Percentiles rank a stretch among this genome's conserved stretches.
Conservation (phyloP, 2,888 invertebrate species). For the Drosophila subsilvestris region DNA sequence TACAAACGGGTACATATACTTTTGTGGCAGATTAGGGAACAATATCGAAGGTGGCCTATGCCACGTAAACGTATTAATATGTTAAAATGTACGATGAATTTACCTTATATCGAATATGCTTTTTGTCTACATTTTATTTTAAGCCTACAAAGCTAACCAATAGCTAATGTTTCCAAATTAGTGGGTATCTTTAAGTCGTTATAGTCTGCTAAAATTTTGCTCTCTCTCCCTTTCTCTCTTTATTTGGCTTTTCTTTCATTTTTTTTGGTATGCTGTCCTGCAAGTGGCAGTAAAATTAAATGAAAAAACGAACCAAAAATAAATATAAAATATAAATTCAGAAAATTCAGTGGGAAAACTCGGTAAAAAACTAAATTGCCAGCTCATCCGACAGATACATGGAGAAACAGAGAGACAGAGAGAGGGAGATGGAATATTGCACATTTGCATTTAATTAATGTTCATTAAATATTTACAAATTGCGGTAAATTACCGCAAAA, state of each 20-base stretch:
- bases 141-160: too few species aligned
- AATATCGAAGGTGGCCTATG: too few species aligned
- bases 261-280: slow-evolving; percentile 37
- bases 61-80: too few species aligned
- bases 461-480: slow-evolving; percentile 75
- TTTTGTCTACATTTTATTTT: too few species aligned
- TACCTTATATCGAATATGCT: too few species aligned
- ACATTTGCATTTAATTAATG: slow-evolving; percentile 76
- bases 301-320: slow-evolving; percentile 43
- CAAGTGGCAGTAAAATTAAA: slow-evolving; percentile 71
- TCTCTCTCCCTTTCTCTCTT: not conserved
- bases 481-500: slow-evolving; percentile 64
- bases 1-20: too few species aligned
- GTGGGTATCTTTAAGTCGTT: not conserved
- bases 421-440: slow-evolving; percentile 11
- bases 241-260: slow-evolving; percentile 1
- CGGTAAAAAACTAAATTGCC: slow-evolving; percentile 10
- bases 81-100: too few species aligned
- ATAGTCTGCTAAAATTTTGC: not conserved
- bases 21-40: too few species aligned
- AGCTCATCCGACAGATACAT: not conserved
- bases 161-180: too few species aligned
- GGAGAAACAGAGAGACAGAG: not conserved
- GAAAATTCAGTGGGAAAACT: slow-evolving; percentile 7
- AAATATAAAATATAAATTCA: slow-evolving; percentile 19